Percentiles rank a stretch among this genome's conserved stretches.
These are phyloP conservation scores for Chaitophorus viminalis DNA, from an alignment of 2,888 invertebrate species.

Conservation along the genomic window DNA sequence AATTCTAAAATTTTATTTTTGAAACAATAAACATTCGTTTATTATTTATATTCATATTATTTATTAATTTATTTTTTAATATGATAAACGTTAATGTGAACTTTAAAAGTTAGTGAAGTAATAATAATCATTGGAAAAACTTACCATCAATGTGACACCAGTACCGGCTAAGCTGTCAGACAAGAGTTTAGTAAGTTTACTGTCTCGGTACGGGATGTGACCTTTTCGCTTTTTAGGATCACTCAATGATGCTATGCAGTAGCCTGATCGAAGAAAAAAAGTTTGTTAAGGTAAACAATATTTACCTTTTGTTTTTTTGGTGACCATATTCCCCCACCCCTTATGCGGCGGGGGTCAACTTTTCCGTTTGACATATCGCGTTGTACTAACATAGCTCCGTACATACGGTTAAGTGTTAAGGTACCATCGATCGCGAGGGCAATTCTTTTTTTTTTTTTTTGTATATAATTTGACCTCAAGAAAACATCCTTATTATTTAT, in stretches of 20 bases:
- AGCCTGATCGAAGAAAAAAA: constrained; percentile 73
- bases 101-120: neutral
- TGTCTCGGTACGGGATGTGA: constrained; percentile 94
- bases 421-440: constrained; percentile 23
- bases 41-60: no score
- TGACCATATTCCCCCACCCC: neutral
- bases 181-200: constrained; percentile 90
- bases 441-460: neutral
- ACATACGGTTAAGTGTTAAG: neutral
- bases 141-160: constrained; percentile 93
- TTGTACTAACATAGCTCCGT: constrained; percentile 5
- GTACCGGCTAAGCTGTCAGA: constrained; percentile 94
- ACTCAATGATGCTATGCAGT: constrained; percentile 92
- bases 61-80: neutral
- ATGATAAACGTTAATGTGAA: neutral
- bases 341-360: neutral
- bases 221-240: constrained; percentile 81
- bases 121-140: constrained; percentile 51
- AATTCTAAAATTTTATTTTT: neutral
- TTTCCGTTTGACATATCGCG: constrained; percentile 21
- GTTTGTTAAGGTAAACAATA: neutral
- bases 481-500: constrained; percentile 50
- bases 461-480: constrained; percentile 3
- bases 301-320: neutral
- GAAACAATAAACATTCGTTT: neutral